A percentile compares a stretch with the other conserved stretches of the same genome.
These are phyloP conservation scores for Lasioglossum marginatum DNA, from an alignment of 2,888 invertebrate genomes.

Conservation along the genomic window DNA sequence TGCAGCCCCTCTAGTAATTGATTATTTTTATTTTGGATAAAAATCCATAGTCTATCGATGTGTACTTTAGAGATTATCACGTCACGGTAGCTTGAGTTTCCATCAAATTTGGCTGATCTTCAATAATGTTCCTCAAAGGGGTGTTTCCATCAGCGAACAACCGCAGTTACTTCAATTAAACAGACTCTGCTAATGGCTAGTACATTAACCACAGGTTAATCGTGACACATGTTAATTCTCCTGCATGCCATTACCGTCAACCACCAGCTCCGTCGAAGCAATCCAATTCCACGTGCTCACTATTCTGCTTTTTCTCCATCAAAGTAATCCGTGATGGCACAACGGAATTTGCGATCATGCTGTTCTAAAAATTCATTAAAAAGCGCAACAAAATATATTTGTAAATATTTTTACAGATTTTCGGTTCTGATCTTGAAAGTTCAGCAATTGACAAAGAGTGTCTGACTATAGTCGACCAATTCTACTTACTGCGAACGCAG, in stretches of 20 bases:
- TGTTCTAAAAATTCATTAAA: too few relatives aligned
- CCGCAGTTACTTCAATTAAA: constrained; percentile 47
- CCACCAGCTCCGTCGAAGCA: background rate
- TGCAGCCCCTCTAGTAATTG: too few relatives aligned
- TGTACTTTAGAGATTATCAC: background rate
- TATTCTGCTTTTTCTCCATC: background rate
- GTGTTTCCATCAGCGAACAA: background rate
- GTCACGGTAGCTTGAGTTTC: background rate
- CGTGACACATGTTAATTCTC: constrained; percentile 33
- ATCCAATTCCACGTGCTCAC: background rate
- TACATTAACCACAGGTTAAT: constrained; percentile 47
- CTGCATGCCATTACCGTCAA: constrained; percentile 10
- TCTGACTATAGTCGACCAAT: too few relatives aligned
- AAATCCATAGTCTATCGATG: too few relatives aligned
- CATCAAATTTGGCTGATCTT: background rate
- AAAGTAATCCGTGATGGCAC: background rate
- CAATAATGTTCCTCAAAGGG: background rate
- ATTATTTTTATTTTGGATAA: too few relatives aligned
- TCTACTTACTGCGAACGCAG: too few relatives aligned
- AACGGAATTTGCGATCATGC: background rate
- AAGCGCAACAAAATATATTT: too few relatives aligned
- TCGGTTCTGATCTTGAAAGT: too few relatives aligned
- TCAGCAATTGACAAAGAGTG: too few relatives aligned
- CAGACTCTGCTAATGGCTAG: constrained; percentile 33
- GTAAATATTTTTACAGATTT: too few relatives aligned